Conservation (phyloP, 2,113 vertebrate genomes). For the Noctilio leporinus region DNA sequence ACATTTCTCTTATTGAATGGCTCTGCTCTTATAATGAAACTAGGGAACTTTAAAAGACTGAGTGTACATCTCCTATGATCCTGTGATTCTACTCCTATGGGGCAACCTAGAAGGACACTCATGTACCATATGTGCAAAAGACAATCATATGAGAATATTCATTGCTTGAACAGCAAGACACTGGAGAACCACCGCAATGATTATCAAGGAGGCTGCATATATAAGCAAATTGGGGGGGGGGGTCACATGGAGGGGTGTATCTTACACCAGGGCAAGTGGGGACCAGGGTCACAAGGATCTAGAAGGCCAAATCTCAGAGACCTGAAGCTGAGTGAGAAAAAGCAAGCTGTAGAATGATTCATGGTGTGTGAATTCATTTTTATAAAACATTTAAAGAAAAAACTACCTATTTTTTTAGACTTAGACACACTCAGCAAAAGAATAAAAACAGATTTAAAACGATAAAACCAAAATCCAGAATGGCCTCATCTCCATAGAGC, state of each 20-base stretch:
- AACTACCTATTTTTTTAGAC: neutral
- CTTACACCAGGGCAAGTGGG: neutral
- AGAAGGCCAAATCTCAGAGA: neutral
- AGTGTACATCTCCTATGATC: neutral
- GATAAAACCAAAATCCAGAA: neutral
- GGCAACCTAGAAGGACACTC: neutral
- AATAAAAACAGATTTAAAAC: conserved; percentile 5
- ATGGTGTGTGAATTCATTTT: neutral
- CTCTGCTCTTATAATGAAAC: neutral
- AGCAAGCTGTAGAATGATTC: neutral
- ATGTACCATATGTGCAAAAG: neutral
- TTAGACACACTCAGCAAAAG: neutral
- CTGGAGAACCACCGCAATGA: neutral
- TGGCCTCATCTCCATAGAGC: neutral
- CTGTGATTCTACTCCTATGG: neutral
- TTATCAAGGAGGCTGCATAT: neutral
- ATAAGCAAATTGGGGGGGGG: neutral
- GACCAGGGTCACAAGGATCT: neutral
- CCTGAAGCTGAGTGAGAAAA: neutral
- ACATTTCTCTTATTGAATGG: neutral
- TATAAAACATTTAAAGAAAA: neutral
- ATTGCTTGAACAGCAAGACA: neutral
- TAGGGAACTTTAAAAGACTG: neutral
- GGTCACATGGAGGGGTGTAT: neutral
- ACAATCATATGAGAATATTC: neutral